These are phyloP conservation scores for Pelagia noctiluca DNA, from an alignment of 30 jellyfish, hydroid and myxozoan genomes.

Conservation along the genomic window DNA sequence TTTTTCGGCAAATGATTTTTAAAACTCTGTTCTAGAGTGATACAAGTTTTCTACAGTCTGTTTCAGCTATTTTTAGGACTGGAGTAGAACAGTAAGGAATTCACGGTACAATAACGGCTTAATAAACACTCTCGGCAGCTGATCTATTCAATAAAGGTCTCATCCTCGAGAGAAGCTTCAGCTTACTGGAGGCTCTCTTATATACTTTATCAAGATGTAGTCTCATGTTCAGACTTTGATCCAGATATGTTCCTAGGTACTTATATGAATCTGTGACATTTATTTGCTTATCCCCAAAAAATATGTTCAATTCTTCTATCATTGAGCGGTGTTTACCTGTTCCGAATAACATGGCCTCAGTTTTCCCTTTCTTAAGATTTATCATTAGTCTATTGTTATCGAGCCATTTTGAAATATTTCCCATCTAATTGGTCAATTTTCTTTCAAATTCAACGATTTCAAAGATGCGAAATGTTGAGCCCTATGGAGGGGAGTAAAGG, in stretches of 20 bases:
- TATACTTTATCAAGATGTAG: no score
- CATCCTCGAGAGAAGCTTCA: neutral
- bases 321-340: conserved; percentile 24
- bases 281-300: conserved; percentile 7
- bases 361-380: no score
- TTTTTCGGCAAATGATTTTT: neutral
- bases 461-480: no score
- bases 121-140: neutral
- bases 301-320: conserved; percentile 15
- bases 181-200: neutral
- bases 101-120: neutral
- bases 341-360: conserved; percentile 11
- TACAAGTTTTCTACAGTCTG: conserved; percentile 4
- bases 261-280: neutral
- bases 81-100: conserved; percentile 4
- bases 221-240: conserved; percentile 17
- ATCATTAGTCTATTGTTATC: conserved; percentile 73
- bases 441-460: conserved; percentile 68
- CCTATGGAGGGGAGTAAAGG: no score
- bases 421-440: conserved; percentile 75
- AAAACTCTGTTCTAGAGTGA: conserved; percentile 21
- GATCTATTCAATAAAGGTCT: neutral
- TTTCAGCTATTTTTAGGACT: conserved; percentile 20
- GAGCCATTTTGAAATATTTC: conserved; percentile 65
- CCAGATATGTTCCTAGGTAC: conserved; percentile 34